These are phyloP conservation scores for Xiphorhynchus elegans DNA, from an alignment of 2,113 vertebrate species.

Conservation along the genomic window DNA sequence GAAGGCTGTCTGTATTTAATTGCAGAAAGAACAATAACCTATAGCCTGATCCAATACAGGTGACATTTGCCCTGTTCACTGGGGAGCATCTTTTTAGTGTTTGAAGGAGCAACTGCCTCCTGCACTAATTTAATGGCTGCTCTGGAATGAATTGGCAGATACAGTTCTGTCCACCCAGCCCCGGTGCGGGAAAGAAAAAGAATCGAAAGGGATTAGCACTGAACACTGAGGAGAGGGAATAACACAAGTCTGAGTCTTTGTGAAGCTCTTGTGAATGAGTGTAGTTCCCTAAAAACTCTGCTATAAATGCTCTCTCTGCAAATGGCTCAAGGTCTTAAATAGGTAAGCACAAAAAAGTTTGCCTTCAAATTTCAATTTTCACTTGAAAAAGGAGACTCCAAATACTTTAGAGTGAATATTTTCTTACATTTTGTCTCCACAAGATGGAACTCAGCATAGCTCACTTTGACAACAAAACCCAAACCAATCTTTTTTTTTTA, in stretches of 20 bases:
- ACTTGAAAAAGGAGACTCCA: background rate
- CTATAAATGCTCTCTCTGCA: background rate
- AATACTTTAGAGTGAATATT: background rate
- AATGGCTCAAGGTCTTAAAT: background rate
- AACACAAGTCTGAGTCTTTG: background rate
- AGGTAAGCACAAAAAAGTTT: background rate
- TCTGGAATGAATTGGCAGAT: slow-evolving; percentile 12
- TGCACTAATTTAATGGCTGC: slow-evolving; percentile 46
- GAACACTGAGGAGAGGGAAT: background rate
- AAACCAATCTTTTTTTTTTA: background rate
- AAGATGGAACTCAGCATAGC: background rate
- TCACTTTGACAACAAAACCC: background rate
- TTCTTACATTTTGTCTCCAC: background rate
- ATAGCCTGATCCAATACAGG: slow-evolving; percentile 30
- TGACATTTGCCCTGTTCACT: slow-evolving; percentile 68
- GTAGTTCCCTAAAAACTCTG: background rate
- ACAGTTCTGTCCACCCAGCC: background rate
- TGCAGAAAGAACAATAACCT: slow-evolving; percentile 66
- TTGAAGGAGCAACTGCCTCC: slow-evolving; percentile 39
- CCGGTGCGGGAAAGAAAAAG: background rate
- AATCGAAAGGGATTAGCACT: background rate
- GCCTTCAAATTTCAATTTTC: background rate
- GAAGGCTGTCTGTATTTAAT: slow-evolving; percentile 52
- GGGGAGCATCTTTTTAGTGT: slow-evolving; percentile 47
- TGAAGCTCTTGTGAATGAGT: background rate